phyloP scores from a whole-genome alignment of 2,113 vertebrate genomes.

The Psilopogon haemacephalus region DNA sequence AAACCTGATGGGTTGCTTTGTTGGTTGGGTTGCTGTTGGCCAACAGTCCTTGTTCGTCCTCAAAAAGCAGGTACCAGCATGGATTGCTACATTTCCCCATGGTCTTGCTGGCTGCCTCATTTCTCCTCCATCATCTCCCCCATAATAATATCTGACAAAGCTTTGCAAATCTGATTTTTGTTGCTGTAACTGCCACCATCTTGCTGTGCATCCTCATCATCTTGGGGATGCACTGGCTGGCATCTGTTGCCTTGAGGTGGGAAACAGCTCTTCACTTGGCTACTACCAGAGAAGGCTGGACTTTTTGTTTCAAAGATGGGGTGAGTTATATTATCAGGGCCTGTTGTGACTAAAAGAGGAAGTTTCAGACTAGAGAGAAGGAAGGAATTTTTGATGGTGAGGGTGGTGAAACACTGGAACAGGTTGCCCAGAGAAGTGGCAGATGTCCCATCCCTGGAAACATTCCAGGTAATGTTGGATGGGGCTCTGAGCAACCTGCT shows the following conservation, averaged over 20 bases:
- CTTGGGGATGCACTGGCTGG: not conserved
- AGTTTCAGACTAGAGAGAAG: not conserved
- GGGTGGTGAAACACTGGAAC: not conserved
- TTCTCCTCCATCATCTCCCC: not conserved
- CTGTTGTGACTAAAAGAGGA: not conserved
- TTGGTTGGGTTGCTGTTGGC: not conserved
- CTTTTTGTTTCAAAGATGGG: not conserved
- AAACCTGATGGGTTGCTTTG: no score
- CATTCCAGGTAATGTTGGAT: not conserved
- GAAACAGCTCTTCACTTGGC: not conserved
- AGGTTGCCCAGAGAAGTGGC: not conserved
- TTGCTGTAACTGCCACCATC: not conserved
- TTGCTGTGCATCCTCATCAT: accelerated
- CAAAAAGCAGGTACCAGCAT: not conserved
- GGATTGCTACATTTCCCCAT: not conserved
- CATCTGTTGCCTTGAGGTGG: not conserved
- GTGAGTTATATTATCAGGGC: not conserved
- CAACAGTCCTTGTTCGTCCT: not conserved
- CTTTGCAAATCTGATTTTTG: not conserved
- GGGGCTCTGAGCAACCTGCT: not conserved
- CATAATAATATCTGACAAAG: accelerated
- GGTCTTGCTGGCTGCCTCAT: no score
- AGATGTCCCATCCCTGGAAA: not conserved
- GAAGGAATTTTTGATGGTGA: not conserved
- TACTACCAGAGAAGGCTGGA: not conserved